Percentiles rank a stretch among this genome's conserved stretches.
Conservation (phyloP, 2,888 invertebrate genomes). For the Ditylenchus weischeri region DNA sequence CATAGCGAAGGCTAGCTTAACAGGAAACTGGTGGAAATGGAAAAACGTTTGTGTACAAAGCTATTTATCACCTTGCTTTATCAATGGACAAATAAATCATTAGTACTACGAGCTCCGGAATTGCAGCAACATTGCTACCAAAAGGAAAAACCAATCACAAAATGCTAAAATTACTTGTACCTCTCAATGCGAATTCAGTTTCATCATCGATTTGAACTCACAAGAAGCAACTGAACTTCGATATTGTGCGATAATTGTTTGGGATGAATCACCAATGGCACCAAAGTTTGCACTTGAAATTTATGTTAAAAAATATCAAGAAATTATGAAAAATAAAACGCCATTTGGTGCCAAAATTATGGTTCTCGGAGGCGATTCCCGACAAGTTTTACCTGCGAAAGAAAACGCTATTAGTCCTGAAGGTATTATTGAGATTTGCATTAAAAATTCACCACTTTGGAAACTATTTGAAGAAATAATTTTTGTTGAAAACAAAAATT, state of each 20-base stretch:
- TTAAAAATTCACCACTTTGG: too few species aligned
- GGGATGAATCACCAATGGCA: too few species aligned
- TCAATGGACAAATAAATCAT: background rate
- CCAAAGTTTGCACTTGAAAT: too few species aligned
- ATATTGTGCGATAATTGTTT: constrained; percentile 52
- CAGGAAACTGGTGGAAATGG: background rate
- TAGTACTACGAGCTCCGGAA: constrained; percentile 1
- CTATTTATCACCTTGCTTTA: too few species aligned
- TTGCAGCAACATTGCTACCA: constrained; percentile 7
- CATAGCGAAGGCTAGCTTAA: too few species aligned
- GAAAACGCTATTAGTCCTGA: too few species aligned
- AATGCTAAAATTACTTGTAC: constrained; percentile 37
- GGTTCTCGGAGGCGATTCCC: constrained; percentile 37
- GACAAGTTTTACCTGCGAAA: constrained; percentile 34
- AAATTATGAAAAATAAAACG: constrained; percentile 19
- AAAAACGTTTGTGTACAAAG: background rate
- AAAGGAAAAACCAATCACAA: constrained; percentile 57
- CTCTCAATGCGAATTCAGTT: too few species aligned
- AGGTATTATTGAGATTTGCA: too few species aligned
- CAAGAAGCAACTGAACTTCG: constrained; percentile 10
- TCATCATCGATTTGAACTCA: constrained; percentile 13
- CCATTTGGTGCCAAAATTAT: constrained; percentile 31
- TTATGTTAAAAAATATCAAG: constrained; percentile 4
- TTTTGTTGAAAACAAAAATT: too few species aligned
- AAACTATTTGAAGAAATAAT: too few species aligned